Conservation (phyloP, 2,113 vertebrate species). For the Cnemophilus loriae region DNA sequence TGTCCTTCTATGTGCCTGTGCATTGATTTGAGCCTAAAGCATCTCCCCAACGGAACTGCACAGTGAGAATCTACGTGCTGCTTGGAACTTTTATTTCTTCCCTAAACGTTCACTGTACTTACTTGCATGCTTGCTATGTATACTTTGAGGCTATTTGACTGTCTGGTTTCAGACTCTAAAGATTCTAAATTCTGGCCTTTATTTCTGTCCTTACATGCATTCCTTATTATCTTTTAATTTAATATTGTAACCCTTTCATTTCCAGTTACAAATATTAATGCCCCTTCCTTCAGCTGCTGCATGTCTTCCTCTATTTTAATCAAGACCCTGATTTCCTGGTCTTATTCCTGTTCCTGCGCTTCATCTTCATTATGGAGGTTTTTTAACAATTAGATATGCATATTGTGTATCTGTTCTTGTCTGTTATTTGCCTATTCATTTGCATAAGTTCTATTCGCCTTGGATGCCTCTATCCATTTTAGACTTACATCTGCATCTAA, state of each 20-base stretch:
- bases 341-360: background rate
- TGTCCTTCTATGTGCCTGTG: background rate
- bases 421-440: background rate
- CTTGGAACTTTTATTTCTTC: background rate
- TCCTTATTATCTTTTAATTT: background rate
- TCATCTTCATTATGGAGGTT: background rate
- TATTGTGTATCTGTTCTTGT: background rate
- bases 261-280: background rate
- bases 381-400: background rate
- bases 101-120: background rate
- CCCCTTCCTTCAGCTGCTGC: background rate
- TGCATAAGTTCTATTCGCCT: background rate
- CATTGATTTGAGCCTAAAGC: background rate
- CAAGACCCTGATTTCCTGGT: background rate
- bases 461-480: background rate
- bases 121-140: background rate
- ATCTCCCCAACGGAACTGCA: background rate
- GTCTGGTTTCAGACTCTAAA: background rate
- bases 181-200: background rate
- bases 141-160: background rate
- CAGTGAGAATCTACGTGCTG: background rate
- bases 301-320: background rate
- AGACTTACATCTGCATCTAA: background rate
- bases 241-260: background rate
- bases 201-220: background rate